Evolutionary conservation across 2,888 invertebrate genomes (phyloP).

Genomic region (Oxycera nigricornis): DNA sequence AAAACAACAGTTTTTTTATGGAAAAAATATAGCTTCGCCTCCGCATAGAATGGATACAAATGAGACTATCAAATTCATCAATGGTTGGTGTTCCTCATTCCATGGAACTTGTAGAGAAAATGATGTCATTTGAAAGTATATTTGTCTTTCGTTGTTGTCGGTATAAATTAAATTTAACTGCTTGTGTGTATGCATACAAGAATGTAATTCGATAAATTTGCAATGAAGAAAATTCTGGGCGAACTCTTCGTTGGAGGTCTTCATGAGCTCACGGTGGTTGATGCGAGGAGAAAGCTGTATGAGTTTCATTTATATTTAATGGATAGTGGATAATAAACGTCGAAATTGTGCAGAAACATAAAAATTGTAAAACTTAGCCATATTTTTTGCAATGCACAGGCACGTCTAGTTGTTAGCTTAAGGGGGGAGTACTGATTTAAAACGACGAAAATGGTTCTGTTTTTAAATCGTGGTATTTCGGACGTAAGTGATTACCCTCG

Average conservation of each 20-base stretch:
- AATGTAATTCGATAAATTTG: background rate
- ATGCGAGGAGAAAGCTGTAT: too few species aligned
- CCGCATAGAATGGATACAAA: background rate
- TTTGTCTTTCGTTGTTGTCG: background rate
- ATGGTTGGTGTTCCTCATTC: background rate
- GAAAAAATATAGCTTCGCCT: background rate
- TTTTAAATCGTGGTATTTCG: too few species aligned
- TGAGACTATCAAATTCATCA: background rate
- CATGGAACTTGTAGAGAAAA: background rate
- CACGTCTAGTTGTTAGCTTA: too few species aligned
- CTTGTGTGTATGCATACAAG: background rate
- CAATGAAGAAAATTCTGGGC: background rate
- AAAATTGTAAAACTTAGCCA: too few species aligned
- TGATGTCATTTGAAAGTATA: conserved; percentile 16
- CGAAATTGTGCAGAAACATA: too few species aligned
- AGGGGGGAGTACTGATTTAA: too few species aligned
- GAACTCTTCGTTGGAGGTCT: background rate
- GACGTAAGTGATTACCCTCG: too few species aligned
- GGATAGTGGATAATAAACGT: too few species aligned
- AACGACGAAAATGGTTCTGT: too few species aligned
- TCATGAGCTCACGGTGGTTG: background rate
- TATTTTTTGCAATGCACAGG: too few species aligned
- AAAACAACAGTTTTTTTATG: background rate
- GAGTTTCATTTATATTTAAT: too few species aligned
- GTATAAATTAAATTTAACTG: background rate